A percentile compares a stretch with the other conserved stretches of the same genome.
Conservation (phyloP, 2,113 vertebrate species). For the Cettia cetti region DNA sequence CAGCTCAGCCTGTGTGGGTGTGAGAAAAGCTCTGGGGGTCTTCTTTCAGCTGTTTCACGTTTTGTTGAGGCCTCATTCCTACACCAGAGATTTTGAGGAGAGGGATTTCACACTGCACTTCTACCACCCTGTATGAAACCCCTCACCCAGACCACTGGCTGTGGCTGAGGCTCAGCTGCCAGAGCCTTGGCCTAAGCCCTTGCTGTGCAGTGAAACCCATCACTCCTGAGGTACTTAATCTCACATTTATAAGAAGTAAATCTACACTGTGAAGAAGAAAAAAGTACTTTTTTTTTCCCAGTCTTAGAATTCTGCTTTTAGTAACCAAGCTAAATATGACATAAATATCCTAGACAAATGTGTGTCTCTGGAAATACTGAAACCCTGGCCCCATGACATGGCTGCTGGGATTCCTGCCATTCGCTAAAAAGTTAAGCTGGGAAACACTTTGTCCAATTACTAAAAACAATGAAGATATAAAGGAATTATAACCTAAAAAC, state of each 20-base stretch:
- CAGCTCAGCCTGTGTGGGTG: not conserved
- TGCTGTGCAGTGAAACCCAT: not conserved
- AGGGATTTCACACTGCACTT: not conserved
- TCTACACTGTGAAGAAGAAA: not conserved
- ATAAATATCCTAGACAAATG: constrained; percentile 57
- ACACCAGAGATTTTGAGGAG: not conserved
- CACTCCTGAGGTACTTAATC: constrained; percentile 8
- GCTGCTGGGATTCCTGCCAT: constrained; percentile 60
- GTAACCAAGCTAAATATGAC: constrained; percentile 40
- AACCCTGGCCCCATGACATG: constrained; percentile 29
- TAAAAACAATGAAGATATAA: constrained; percentile 63
- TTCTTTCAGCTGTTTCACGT: not conserved
- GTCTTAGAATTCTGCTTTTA: constrained; percentile 35
- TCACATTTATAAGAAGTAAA: not conserved
- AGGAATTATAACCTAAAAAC: constrained; percentile 61
- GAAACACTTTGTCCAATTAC: constrained; percentile 67
- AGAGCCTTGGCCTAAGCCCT: not conserved
- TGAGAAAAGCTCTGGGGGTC: not conserved
- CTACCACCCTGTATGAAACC: not conserved
- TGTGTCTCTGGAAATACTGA: constrained; percentile 52
- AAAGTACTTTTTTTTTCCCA: not conserved
- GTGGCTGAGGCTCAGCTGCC: not conserved
- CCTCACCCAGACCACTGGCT: not conserved
- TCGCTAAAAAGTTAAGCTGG: constrained; percentile 35
- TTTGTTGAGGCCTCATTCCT: not conserved